Evolutionary conservation across 2,113 vertebrate genomes (phyloP).

Genomic region (Gracilinanus agilis): DNA sequence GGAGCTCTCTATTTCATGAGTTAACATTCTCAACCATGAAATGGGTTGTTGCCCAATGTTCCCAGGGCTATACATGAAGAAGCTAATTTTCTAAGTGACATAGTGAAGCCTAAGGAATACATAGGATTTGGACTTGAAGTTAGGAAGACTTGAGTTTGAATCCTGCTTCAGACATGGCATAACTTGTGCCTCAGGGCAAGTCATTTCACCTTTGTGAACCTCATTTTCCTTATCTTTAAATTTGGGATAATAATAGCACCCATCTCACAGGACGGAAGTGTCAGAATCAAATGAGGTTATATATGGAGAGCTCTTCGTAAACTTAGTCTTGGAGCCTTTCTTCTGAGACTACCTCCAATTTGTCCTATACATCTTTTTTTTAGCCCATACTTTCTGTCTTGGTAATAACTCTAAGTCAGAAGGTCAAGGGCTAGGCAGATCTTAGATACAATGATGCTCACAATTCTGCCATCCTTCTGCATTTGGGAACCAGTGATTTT

Average conservation of each 20-base stretch:
- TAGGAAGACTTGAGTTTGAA: too few species aligned
- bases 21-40: background rate
- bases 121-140: too few species aligned
- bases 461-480: background rate
- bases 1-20: background rate
- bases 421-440: too few species aligned
- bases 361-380: too few species aligned
- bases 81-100: background rate
- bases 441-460: background rate
- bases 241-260: background rate
- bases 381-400: too few species aligned
- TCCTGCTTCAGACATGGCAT: too few species aligned
- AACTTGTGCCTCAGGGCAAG: too few species aligned
- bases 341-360: too few species aligned
- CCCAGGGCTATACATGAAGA: background rate
- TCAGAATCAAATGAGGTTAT: background rate
- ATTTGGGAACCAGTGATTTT: background rate
- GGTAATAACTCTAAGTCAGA: too few species aligned
- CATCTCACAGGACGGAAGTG: background rate
- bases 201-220: too few species aligned
- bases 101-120: background rate
- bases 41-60: background rate
- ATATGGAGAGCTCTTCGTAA: background rate
- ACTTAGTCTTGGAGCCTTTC: background rate
- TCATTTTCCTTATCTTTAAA: too few species aligned